Evolutionary conservation across 1,140 invertebrate species (phyloP).

Genomic region (Amyelois transitella): DNA sequence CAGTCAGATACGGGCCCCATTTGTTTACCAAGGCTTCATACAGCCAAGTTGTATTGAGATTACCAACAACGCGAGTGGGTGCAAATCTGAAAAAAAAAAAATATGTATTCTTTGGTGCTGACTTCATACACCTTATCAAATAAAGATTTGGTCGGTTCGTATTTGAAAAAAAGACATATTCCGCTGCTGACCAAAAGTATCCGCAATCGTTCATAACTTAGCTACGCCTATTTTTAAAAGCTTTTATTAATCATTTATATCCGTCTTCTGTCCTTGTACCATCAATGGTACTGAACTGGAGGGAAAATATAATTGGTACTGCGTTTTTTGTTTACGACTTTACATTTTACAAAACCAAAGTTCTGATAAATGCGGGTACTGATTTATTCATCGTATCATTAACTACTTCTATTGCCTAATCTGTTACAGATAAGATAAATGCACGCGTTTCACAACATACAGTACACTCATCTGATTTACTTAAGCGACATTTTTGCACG

Average conservation of each 20-base stretch:
- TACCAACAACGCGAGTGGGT: slow-evolving; percentile 64
- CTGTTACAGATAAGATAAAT: background rate
- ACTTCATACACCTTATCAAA: background rate
- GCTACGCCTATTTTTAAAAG: no score
- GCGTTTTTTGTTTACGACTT: no score
- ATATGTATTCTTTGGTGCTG: background rate
- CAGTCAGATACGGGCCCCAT: slow-evolving; percentile 81
- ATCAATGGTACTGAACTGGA: no score
- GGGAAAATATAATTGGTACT: background rate
- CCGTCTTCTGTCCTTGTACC: no score
- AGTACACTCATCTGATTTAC: no score
- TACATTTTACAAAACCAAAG: background rate
- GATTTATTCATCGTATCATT: background rate
- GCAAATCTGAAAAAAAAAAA: slow-evolving; percentile 71
- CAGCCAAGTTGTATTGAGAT: slow-evolving; percentile 80
- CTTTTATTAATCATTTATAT: no score
- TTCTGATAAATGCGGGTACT: background rate
- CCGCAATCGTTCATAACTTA: no score
- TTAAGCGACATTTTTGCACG: no score
- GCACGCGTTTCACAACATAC: background rate
- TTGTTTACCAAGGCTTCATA: slow-evolving; percentile 78
- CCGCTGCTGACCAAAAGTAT: no score
- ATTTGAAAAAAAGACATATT: no score
- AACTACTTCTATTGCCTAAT: background rate
- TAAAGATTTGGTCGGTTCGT: no score